phyloP scores from a whole-genome alignment of 2,888 invertebrate species.

The Octodonta nipae region DNA sequence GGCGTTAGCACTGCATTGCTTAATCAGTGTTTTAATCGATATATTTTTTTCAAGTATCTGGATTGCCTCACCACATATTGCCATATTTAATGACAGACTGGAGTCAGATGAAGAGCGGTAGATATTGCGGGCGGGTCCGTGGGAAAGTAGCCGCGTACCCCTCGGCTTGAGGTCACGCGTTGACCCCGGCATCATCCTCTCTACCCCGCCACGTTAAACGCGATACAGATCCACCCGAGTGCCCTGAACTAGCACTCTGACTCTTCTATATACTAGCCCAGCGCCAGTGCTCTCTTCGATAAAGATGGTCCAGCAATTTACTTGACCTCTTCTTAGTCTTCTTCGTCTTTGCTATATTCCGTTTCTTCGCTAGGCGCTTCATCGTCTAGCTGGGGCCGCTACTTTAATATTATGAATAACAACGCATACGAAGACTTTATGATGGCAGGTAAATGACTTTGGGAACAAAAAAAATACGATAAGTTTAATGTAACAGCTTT shows the following conservation, averaged over 20 bases:
- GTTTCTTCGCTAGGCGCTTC: constrained; percentile 9
- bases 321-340: constrained; percentile 24
- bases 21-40: constrained; percentile 26
- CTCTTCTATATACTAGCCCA: constrained; percentile 12
- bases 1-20: constrained; percentile 16
- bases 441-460: no score
- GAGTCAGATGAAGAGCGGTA: constrained; percentile 38
- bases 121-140: constrained; percentile 39
- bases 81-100: constrained; percentile 39
- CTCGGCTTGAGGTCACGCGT: constrained; percentile 39
- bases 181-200: constrained; percentile 30
- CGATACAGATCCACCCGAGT: constrained; percentile 34
- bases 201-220: constrained; percentile 23
- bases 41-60: constrained; percentile 25
- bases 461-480: no score
- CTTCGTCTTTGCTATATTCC: constrained; percentile 9
- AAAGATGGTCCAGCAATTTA: constrained; percentile 25
- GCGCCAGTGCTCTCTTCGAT: constrained; percentile 16
- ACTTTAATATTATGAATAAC: constrained; percentile 6
- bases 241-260: constrained; percentile 27
- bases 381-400: constrained; percentile 10
- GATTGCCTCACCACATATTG: constrained; percentile 35
- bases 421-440: no score
- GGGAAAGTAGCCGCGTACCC: constrained; percentile 39
- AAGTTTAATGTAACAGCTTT: no score